These are phyloP conservation scores for Nesometra sesokonis DNA, from an alignment of 35 echinoderm and acorn worm species.

Conservation along the genomic window DNA sequence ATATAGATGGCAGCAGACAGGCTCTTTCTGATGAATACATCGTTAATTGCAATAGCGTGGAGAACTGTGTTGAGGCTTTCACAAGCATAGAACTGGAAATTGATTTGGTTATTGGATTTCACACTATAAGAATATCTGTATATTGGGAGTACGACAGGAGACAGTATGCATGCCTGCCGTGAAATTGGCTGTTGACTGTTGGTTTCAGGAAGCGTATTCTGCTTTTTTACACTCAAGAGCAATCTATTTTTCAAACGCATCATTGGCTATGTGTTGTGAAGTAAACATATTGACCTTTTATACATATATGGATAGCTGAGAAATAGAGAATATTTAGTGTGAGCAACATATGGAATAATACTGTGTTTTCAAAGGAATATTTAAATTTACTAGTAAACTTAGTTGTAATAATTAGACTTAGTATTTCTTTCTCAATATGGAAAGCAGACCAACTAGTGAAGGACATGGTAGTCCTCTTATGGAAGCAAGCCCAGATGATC, in stretches of 20 bases:
- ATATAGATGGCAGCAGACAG: background rate
- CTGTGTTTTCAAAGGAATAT: too few relatives aligned
- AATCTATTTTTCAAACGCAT: background rate
- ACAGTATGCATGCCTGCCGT: background rate
- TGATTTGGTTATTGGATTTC: background rate
- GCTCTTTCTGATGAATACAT: background rate
- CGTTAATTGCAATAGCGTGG: background rate
- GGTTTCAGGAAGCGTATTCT: background rate
- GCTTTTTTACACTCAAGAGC: background rate
- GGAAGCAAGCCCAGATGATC: background rate
- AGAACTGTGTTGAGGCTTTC: background rate
- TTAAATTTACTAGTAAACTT: background rate
- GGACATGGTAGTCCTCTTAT: background rate
- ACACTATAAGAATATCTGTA: background rate
- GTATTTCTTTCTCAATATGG: background rate
- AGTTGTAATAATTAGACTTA: background rate
- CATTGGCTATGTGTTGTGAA: background rate
- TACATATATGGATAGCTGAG: background rate
- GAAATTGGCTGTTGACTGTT: background rate
- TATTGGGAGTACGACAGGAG: background rate
- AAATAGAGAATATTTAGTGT: background rate
- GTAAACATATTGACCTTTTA: background rate
- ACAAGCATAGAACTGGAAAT: background rate
- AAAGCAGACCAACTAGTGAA: background rate
- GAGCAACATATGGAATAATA: background rate